These are phyloP conservation scores for Pelusios castaneus DNA, from an alignment of 2,113 vertebrate species.

Conservation along the genomic window DNA sequence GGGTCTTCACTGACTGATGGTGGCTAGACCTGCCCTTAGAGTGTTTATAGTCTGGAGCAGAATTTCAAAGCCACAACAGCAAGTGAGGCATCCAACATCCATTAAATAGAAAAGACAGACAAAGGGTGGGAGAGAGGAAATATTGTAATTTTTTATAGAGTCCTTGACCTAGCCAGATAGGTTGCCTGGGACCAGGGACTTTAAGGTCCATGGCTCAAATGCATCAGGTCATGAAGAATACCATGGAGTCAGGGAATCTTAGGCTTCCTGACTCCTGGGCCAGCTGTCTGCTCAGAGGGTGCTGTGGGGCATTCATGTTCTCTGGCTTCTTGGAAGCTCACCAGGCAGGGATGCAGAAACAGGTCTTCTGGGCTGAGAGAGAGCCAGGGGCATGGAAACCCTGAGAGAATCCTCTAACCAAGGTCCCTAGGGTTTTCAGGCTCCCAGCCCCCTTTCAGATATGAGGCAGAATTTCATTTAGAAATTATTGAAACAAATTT, in stretches of 20 bases:
- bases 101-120: background rate
- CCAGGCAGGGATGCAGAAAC: background rate
- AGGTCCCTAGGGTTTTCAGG: background rate
- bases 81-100: background rate
- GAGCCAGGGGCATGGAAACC: background rate
- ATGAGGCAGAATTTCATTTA: conserved; percentile 19
- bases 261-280: background rate
- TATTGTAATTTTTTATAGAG: background rate
- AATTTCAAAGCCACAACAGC: background rate
- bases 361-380: background rate
- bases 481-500: conserved; percentile 11
- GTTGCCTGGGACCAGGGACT: background rate
- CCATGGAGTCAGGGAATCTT: background rate
- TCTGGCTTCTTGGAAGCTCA: background rate
- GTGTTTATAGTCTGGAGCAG: background rate
- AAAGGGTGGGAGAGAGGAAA: background rate
- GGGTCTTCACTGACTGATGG: no score
- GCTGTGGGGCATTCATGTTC: background rate
- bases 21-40: background rate
- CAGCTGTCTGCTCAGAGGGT: background rate
- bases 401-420: background rate
- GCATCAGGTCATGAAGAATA: background rate
- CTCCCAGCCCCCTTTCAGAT: background rate
- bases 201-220: background rate
- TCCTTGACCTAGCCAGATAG: background rate